Evolutionary conservation across 2,888 invertebrate genomes (phyloP).

Genomic region (Ennomos erosarius): DNA sequence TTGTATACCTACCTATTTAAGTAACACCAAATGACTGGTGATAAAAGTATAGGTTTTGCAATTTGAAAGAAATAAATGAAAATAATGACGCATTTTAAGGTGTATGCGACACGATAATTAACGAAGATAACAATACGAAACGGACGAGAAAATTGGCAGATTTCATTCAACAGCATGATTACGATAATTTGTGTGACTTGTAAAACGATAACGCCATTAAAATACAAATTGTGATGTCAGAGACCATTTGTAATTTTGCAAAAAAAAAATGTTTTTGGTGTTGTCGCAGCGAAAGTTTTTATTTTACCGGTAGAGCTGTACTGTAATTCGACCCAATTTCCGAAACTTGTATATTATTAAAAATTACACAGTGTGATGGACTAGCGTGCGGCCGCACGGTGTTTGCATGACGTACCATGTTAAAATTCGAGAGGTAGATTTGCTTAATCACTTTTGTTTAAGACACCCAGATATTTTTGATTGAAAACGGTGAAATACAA

Average conservation of each 20-base stretch:
- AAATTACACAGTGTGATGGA: constrained; percentile 44
- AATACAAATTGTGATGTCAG: constrained; percentile 11
- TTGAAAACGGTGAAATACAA: constrained; percentile 65
- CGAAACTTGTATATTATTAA: constrained; percentile 38
- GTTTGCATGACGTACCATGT: constrained; percentile 47
- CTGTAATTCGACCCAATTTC: constrained; percentile 40
- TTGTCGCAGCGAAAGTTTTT: constrained; percentile 29
- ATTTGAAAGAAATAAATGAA: constrained; percentile 17
- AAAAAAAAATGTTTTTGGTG: constrained; percentile 15
- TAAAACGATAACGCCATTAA: constrained; percentile 19
- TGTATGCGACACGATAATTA: constrained; percentile 12
- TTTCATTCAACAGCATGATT: constrained; percentile 20
- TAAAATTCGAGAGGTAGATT: constrained; percentile 50
- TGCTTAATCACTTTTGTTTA: constrained; percentile 51
- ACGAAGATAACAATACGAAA: constrained; percentile 15
- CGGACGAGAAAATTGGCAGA: constrained; percentile 24
- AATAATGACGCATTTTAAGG: constrained; percentile 20
- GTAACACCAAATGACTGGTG: constrained; percentile 1
- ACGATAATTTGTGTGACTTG: constrained; percentile 21
- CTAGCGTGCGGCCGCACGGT: constrained; percentile 42
- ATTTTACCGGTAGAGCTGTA: constrained; percentile 35
- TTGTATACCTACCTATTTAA: not conserved
- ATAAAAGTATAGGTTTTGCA: constrained; percentile 9
- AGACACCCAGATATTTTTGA: constrained; percentile 53
- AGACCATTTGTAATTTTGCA: constrained; percentile 19